Evolutionary conservation across 2,797 vertebrate genomes (phyloP).

Genomic region (Enteromius trimaculatus): DNA sequence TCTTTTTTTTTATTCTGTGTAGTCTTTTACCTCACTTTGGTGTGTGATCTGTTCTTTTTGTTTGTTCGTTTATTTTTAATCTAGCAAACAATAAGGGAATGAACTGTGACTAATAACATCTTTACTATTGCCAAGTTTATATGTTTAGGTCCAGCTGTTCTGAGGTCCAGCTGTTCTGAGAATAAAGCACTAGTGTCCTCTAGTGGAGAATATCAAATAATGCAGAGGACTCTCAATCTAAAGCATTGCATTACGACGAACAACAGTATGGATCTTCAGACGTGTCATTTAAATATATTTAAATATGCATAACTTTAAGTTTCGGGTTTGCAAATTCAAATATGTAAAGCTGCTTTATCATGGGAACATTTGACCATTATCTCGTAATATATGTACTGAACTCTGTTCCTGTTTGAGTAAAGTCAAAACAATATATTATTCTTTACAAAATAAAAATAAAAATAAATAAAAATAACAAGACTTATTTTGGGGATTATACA

Average conservation of each 20-base stretch:
- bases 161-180: background rate
- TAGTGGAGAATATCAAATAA: slow-evolving; percentile 20
- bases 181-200: slow-evolving; percentile 18
- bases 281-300: background rate
- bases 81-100: background rate
- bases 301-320: background rate
- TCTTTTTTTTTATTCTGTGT: too few species aligned
- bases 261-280: too few species aligned
- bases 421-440: background rate
- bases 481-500: background rate
- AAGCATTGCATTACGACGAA: background rate
- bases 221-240: background rate
- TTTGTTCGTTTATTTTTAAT: background rate
- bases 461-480: background rate
- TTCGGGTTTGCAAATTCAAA: background rate
- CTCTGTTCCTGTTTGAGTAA: background rate
- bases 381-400: background rate
- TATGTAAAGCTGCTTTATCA: background rate
- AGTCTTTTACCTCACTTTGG: too few species aligned
- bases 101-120: background rate
- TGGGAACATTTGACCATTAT: background rate
- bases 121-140: background rate
- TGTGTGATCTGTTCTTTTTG: background rate
- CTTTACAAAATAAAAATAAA: background rate
- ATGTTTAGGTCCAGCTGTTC: background rate